These are phyloP conservation scores for Acipenser ruthenus DNA, from an alignment of 2,797 vertebrate species.

Conservation along the genomic window DNA sequence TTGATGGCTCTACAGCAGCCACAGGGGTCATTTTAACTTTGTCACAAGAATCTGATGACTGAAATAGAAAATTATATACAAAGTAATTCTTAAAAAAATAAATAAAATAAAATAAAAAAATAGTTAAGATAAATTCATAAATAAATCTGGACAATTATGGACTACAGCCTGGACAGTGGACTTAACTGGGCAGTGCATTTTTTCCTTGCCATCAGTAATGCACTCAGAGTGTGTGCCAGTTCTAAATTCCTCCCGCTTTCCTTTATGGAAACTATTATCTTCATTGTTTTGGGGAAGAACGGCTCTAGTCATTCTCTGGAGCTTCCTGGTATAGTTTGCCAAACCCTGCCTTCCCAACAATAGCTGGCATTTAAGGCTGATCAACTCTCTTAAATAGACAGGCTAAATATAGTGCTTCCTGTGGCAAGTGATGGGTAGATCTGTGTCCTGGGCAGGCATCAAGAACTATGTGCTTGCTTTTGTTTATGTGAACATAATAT, in stretches of 20 bases:
- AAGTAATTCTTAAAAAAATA: too few relatives aligned
- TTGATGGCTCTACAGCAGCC: too few relatives aligned
- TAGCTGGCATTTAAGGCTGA: neutral
- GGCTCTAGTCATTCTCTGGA: neutral
- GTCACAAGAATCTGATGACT: too few relatives aligned
- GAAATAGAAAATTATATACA: too few relatives aligned
- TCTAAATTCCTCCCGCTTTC: constrained; percentile 24
- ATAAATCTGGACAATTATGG: too few relatives aligned
- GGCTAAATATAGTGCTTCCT: constrained; percentile 9
- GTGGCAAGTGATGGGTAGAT: constrained; percentile 8
- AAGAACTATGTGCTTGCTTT: too few relatives aligned
- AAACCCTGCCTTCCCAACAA: neutral
- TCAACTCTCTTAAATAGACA: neutral
- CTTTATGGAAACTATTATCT: constrained; percentile 27
- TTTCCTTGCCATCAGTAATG: neutral
- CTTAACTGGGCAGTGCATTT: too few relatives aligned
- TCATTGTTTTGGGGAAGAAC: constrained; percentile 1
- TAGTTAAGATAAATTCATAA: too few relatives aligned
- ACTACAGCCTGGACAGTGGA: too few relatives aligned
- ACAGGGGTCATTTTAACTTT: too few relatives aligned
- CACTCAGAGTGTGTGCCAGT: constrained; percentile 2
- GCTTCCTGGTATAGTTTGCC: constrained; percentile 11
- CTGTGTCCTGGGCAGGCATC: constrained; percentile 1
- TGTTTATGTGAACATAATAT: too few relatives aligned
- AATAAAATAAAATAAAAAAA: too few relatives aligned